Percentiles rank a stretch among this genome's conserved stretches.
Evolutionary conservation across 2,113 vertebrate species (phyloP).

Genomic region (Aramus guarauna): DNA sequence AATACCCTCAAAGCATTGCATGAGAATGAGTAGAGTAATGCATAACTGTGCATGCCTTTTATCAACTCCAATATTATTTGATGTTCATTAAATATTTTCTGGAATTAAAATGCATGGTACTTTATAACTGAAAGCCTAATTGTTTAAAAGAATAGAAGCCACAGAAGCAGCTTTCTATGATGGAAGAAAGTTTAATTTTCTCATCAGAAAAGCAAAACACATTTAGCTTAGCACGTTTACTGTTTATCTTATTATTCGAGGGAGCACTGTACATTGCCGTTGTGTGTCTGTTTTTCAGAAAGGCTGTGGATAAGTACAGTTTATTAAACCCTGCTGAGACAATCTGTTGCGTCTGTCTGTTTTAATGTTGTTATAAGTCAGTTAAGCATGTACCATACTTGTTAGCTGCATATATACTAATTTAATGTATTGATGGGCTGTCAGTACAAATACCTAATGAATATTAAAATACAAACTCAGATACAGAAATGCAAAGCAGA

Average conservation of each 20-base stretch:
- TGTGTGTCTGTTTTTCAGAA: slow-evolving; percentile 45
- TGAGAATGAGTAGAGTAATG: neutral
- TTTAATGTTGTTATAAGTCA: slow-evolving; percentile 57
- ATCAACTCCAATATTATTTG: neutral
- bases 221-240: neutral
- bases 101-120: neutral
- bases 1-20: slow-evolving; percentile 17
- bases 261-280: slow-evolving; percentile 4
- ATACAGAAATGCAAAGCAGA: slow-evolving; percentile 61
- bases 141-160: neutral
- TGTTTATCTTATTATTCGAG: slow-evolving; percentile 25
- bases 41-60: neutral
- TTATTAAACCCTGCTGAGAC: slow-evolving; percentile 62
- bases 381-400: slow-evolving; percentile 52
- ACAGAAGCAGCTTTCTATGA: neutral
- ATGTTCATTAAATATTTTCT: neutral
- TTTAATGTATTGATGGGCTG: slow-evolving; percentile 54
- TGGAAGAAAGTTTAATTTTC: slow-evolving; percentile 13
- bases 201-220: neutral
- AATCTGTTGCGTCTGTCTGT: slow-evolving; percentile 60
- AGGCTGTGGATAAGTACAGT: slow-evolving; percentile 26
- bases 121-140: neutral
- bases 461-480: slow-evolving; percentile 47
- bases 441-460: slow-evolving; percentile 56
- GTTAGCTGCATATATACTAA: slow-evolving; percentile 53